Evolutionary conservation across 2,888 invertebrate genomes (phyloP).

Genomic region (Polydrusus cervinus): DNA sequence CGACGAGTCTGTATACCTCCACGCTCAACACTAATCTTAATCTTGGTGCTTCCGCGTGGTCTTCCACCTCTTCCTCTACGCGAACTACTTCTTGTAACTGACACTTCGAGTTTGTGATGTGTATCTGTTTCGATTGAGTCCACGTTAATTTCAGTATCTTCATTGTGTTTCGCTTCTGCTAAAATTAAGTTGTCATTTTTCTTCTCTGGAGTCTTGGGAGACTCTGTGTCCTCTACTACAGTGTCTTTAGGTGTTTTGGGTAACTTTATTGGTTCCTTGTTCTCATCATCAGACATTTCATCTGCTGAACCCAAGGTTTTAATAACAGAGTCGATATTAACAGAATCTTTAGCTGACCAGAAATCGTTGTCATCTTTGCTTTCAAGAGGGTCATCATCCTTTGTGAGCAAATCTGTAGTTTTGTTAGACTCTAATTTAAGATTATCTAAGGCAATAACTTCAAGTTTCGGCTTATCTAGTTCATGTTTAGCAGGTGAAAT

Average conservation of each 20-base stretch:
- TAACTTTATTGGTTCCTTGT: constrained; percentile 61
- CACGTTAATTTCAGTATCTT: constrained; percentile 62
- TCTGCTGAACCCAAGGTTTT: constrained; percentile 79
- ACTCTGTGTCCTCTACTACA: constrained; percentile 28
- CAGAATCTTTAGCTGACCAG: constrained; percentile 83
- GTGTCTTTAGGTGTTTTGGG: constrained; percentile 55
- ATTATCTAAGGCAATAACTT: constrained; percentile 1
- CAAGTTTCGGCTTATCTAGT: neutral
- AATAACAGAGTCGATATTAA: constrained; percentile 87
- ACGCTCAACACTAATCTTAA: constrained; percentile 60
- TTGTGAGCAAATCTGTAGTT: constrained; percentile 55
- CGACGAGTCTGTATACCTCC: constrained; percentile 76
- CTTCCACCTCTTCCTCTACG: constrained; percentile 68
- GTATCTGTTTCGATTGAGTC: constrained; percentile 38
- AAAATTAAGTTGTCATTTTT: neutral
- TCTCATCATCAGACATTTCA: constrained; percentile 69
- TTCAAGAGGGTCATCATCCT: constrained; percentile 73
- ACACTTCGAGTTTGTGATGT: constrained; percentile 41
- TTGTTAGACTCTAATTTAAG: constrained; percentile 5
- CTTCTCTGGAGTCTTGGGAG: constrained; percentile 23
- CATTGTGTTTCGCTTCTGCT: constrained; percentile 52
- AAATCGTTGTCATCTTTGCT: constrained; percentile 75
- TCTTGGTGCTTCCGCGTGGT: constrained; percentile 52
- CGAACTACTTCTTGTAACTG: constrained; percentile 58
- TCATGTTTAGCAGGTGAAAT: constrained; percentile 9